Conservation (phyloP, 2,113 vertebrate genomes). For the Vidua chalybeata region DNA sequence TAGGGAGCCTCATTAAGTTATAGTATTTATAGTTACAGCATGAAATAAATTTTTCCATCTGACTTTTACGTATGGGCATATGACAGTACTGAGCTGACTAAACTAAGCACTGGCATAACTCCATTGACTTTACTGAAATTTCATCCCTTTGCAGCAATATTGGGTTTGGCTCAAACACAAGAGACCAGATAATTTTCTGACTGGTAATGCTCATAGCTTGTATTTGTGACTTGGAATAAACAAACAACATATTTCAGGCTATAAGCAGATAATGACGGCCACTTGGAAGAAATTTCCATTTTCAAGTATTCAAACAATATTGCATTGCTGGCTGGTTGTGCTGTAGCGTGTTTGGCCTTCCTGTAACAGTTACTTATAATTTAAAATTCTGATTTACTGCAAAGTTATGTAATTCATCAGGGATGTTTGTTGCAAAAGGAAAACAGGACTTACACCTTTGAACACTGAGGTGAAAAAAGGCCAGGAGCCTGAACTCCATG, state of each 20-base stretch:
- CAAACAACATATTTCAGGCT: not conserved
- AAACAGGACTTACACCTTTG: not conserved
- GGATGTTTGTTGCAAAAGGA: not conserved
- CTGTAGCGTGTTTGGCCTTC: not conserved
- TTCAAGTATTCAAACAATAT: not conserved
- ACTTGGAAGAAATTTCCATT: slow-evolving; percentile 7
- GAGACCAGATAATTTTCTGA: slow-evolving; percentile 31
- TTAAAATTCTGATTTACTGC: not conserved
- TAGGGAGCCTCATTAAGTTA: not conserved
- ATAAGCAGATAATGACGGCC: not conserved
- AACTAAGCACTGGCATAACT: slow-evolving; percentile 34
- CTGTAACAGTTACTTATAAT: not conserved
- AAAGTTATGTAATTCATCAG: not conserved
- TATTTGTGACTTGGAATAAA: slow-evolving; percentile 28
- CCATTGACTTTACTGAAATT: slow-evolving; percentile 54
- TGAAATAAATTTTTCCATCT: slow-evolving; percentile 5
- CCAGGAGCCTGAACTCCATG: not conserved
- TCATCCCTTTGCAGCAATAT: slow-evolving; percentile 48
- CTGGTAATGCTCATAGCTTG: not conserved
- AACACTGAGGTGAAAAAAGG: not conserved
- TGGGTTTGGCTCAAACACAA: slow-evolving; percentile 21
- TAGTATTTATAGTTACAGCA: slow-evolving; percentile 22
- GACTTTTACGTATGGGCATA: not conserved
- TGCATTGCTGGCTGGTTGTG: not conserved
- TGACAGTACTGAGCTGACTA: slow-evolving; percentile 4